Conservation (phyloP, 2,797 vertebrate species). For the Rhinogobio ventralis region DNA sequence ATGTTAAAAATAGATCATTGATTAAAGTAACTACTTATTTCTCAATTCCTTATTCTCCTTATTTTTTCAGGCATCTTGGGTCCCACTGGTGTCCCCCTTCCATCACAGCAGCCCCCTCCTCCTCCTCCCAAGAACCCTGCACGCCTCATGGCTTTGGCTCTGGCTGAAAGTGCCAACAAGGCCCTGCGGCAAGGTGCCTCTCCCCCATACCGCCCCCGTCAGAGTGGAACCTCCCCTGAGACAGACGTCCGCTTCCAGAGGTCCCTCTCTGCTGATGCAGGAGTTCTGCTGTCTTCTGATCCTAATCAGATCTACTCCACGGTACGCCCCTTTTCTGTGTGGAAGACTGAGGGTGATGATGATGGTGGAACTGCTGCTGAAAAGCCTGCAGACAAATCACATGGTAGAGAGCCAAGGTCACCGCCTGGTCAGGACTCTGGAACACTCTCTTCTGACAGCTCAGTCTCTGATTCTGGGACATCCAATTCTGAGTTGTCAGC, state of each 20-base stretch:
- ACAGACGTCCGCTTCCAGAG: conserved; percentile 67
- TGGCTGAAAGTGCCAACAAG: conserved; percentile 82
- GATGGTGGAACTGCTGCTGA: conserved; percentile 16
- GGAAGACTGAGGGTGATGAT: conserved; percentile 62
- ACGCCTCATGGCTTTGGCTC: conserved; percentile 81
- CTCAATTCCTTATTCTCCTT: not conserved
- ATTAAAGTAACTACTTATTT: not conserved
- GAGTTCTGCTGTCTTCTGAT: conserved; percentile 66
- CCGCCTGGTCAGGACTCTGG: conserved; percentile 63
- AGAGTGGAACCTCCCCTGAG: conserved; percentile 52
- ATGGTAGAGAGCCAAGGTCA: conserved; percentile 47
- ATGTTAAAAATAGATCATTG: not conserved
- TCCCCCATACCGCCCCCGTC: conserved; percentile 65
- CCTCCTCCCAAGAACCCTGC: conserved; percentile 85
- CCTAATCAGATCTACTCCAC: conserved; percentile 73
- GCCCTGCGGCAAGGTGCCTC: conserved; percentile 73
- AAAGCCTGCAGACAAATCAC: conserved; percentile 37
- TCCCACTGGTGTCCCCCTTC: conserved; percentile 62
- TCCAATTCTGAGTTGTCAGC: conserved; percentile 68
- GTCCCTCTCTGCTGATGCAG: conserved; percentile 77
- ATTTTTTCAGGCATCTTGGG: conserved; percentile 62
- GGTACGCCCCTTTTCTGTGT: conserved; percentile 69
- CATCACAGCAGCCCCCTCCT: conserved; percentile 77
- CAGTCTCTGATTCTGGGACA: conserved; percentile 66
- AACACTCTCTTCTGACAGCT: conserved; percentile 68